Percentiles rank a stretch among this genome's conserved stretches.
These are phyloP conservation scores for Conchocele bisecta DNA, from an alignment of 2,888 invertebrate genomes.

Conservation along the genomic window DNA sequence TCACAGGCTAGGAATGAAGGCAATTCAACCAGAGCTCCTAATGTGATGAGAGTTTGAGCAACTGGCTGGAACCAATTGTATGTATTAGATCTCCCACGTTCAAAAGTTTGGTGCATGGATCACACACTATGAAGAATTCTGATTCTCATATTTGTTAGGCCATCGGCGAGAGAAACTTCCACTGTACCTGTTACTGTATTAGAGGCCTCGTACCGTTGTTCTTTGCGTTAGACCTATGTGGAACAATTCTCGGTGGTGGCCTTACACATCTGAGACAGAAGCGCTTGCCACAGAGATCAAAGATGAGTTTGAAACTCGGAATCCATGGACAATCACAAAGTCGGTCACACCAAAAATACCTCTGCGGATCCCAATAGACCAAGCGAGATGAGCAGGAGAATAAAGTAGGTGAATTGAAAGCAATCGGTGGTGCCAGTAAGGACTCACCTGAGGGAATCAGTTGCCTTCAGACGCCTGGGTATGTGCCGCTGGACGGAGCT, in stretches of 20 bases:
- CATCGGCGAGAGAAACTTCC: neutral
- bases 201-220: neutral
- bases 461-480: constrained; percentile 1
- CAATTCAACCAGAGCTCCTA: no score
- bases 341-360: constrained; percentile 8
- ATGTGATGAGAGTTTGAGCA: no score
- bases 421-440: constrained; percentile 22
- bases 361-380: constrained; percentile 32
- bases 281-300: no score
- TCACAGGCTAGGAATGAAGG: no score
- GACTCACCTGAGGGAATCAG: constrained; percentile 36
- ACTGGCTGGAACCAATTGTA: neutral
- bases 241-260: no score
- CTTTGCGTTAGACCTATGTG: no score
- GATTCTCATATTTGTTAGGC: neutral
- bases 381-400: constrained; percentile 46
- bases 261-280: no score
- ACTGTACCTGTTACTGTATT: no score
- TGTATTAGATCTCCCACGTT: neutral
- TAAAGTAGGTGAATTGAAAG: constrained; percentile 11
- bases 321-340: neutral
- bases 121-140: neutral
- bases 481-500: neutral
- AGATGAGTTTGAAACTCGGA: neutral
- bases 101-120: neutral